Percentiles rank a stretch among this genome's conserved stretches.
phyloP scores from a whole-genome alignment of 2,888 invertebrate species.

The Eristalis pertinax region DNA sequence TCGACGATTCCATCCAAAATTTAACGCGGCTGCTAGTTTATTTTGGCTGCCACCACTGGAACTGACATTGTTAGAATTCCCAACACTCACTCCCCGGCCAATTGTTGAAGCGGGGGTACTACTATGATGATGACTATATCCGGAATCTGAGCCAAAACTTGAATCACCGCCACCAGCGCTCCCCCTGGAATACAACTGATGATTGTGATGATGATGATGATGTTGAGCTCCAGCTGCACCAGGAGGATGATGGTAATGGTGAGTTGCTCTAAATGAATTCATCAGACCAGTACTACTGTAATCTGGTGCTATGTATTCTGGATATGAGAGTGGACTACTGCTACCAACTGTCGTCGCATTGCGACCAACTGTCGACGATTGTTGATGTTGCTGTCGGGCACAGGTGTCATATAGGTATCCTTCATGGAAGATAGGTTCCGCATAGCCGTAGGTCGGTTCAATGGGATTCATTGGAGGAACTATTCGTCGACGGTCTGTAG shows the following conservation, averaged over 20 bases:
- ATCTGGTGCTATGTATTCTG: constrained; percentile 76
- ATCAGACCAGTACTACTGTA: constrained; percentile 66
- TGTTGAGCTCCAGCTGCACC: constrained; percentile 46
- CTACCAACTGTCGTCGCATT: constrained; percentile 73
- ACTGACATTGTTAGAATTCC: constrained; percentile 51
- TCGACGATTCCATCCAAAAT: constrained; percentile 78
- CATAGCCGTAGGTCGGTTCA: constrained; percentile 82
- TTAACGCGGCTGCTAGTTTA: constrained; percentile 77
- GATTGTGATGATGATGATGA: constrained; percentile 48
- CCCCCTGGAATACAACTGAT: constrained; percentile 68
- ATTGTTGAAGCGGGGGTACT: constrained; percentile 79
- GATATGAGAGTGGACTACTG: constrained; percentile 81
- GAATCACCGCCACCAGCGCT: constrained; percentile 83
- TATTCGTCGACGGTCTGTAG: constrained; percentile 79
- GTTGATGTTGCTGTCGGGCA: constrained; percentile 70
- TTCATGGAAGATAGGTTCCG: constrained; percentile 89
- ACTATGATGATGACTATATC: constrained; percentile 86
- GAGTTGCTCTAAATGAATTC: constrained; percentile 60
- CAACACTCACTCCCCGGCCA: constrained; percentile 76
- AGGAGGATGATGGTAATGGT: constrained; percentile 62
- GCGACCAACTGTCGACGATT: constrained; percentile 65
- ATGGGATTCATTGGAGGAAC: constrained; percentile 75
- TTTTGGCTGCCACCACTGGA: constrained; percentile 74
- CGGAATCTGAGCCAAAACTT: constrained; percentile 92
- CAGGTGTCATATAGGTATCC: constrained; percentile 88